Conservation (phyloP, 92 coral and sea anemone genomes). For the Hydrozoanthus gracilis region DNA sequence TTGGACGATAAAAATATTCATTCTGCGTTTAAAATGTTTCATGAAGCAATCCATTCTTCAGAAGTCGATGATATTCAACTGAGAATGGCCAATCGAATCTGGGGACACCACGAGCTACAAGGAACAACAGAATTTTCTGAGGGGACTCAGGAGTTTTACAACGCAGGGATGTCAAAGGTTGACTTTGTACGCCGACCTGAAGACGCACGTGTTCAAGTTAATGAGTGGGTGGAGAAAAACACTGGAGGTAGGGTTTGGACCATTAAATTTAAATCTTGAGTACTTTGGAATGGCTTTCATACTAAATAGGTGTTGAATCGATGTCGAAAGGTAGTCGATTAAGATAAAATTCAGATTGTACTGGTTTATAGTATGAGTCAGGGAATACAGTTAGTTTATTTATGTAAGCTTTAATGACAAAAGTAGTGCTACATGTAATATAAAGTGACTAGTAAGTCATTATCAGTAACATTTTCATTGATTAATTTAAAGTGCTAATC, state of each 20-base stretch:
- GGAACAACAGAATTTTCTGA: conserved; percentile 65
- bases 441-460: too few species aligned
- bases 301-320: too few species aligned
- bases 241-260: conserved; percentile 58
- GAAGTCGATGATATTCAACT: conserved; percentile 60
- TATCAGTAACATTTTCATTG: too few species aligned
- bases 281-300: too few species aligned
- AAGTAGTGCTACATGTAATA: too few species aligned
- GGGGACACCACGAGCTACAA: conserved; percentile 76
- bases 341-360: too few species aligned
- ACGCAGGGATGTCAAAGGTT: conserved; percentile 64
- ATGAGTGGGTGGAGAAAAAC: conserved; percentile 84
- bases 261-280: too few species aligned
- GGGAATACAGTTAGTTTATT: too few species aligned
- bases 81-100: conserved; percentile 85
- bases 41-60: conserved; percentile 66
- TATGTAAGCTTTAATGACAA: too few species aligned
- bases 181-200: conserved; percentile 76
- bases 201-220: conserved; percentile 75
- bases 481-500: too few species aligned
- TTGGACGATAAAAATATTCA: conserved; percentile 69
- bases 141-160: conserved; percentile 61
- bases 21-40: conserved; percentile 72
- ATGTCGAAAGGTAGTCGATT: too few species aligned
- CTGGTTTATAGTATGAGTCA: too few species aligned